Conservation (phyloP, 53 echinoderm and acorn worm species). For the Zoroaster sp. region DNA sequence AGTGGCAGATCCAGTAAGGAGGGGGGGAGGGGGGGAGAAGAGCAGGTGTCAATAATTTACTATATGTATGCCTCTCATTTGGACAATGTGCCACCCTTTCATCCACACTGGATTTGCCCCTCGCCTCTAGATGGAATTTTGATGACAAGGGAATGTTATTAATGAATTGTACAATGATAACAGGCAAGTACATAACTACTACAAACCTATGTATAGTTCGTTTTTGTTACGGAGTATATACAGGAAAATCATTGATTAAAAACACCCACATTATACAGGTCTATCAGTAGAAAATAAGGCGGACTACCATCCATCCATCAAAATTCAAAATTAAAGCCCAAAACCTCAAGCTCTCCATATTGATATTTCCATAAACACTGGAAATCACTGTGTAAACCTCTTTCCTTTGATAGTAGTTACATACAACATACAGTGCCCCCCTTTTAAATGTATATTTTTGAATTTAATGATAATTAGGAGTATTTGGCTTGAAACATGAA, state of each 20-base stretch:
- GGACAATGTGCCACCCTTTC: too few species aligned
- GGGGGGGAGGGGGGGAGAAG: too few species aligned
- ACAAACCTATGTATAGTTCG: neutral
- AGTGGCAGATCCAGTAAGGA: too few species aligned
- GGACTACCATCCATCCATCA: neutral
- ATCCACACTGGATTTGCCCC: neutral
- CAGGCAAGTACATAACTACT: neutral
- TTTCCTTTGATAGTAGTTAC: neutral
- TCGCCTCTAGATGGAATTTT: neutral
- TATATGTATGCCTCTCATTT: too few species aligned
- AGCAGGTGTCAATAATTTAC: too few species aligned
- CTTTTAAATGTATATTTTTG: neutral
- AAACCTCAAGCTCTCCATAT: neutral
- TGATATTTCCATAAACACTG: neutral
- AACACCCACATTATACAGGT: neutral
- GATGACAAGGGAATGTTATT: neutral
- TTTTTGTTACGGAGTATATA: neutral
- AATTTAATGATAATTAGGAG: neutral
- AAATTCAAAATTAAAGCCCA: neutral
- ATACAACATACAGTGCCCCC: neutral
- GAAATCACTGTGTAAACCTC: neutral
- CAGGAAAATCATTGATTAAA: neutral
- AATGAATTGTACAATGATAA: neutral
- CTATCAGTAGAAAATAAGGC: neutral
- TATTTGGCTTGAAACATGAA: conserved; percentile 11